Evolutionary conservation across 2,113 vertebrate genomes (phyloP).

Genomic region (Struthio camelus): DNA sequence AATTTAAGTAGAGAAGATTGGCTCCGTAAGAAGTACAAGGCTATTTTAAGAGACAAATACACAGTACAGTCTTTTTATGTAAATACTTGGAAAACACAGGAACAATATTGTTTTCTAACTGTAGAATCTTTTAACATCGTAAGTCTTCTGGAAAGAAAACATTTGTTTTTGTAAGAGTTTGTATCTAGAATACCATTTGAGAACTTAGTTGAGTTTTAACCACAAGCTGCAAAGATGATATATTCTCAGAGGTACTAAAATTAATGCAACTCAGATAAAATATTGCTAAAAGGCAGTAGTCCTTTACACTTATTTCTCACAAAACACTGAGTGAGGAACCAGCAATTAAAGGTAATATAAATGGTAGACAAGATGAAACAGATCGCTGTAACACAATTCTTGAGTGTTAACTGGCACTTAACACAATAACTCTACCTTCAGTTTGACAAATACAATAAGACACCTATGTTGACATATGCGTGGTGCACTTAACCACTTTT

Average conservation of each 20-base stretch:
- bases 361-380: conserved; percentile 56
- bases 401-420: conserved; percentile 61
- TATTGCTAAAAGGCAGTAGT: conserved; percentile 38
- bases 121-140: conserved; percentile 28
- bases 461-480: conserved; percentile 24
- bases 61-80: conserved; percentile 49
- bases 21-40: conserved; percentile 14
- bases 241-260: conserved; percentile 26
- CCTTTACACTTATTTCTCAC: conserved; percentile 27
- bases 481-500: conserved; percentile 44
- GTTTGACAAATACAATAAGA: conserved; percentile 57
- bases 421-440: conserved; percentile 21
- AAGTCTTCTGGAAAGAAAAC: conserved; percentile 15
- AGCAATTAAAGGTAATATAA: conserved; percentile 56
- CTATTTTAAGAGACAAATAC: conserved; percentile 47
- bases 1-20: conserved; percentile 12
- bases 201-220: conserved; percentile 15
- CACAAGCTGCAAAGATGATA: neutral
- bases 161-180: neutral
- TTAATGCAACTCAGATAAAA: conserved; percentile 12
- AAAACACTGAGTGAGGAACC: conserved; percentile 15
- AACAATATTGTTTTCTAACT: conserved; percentile 20
- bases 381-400: conserved; percentile 36
- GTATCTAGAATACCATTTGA: conserved; percentile 9
- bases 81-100: conserved; percentile 38